Evolutionary conservation across 2,888 invertebrate species (phyloP), one percentile per base, ranked within the genome.

Genomic region (Erynnis tages): DNA sequence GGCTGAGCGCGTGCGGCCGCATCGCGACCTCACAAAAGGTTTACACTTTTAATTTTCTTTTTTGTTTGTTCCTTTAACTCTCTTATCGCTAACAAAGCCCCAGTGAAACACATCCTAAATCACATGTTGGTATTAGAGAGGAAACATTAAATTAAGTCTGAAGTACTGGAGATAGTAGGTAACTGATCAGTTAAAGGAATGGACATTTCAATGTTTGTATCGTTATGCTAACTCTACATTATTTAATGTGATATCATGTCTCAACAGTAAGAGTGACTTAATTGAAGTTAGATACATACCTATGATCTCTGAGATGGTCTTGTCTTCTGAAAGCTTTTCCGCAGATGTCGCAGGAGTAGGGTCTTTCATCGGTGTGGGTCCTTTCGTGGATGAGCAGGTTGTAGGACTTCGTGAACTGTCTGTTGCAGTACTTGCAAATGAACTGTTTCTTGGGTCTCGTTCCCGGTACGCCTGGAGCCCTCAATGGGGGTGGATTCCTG

Each of bases 371-470:
- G 27, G 98, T 98, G 80, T 98, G 98, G 1, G 98, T 99, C 70
- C 98, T 92, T 79, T 98, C 98, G 81, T 99, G 98, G 66, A 99
- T 99, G 69, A 98, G 92, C 66, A 99, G 91, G 82, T 99, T 99
- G 91, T 99, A 99, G 41, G 97, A 97, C 83, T 99, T 99, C 60
- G 98, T 98, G 88, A 99, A 99, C 76, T 98, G 97, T 27, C 98
- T 93, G 76, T 96, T 95, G 90, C 99, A 99, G 86, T 95, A 98
- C 87, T 97, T 97, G 92, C 98, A 99, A 73, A 99, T 98, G 88
- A 98, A 98, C 86, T 98, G 94, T 65, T 94, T 94, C 79, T 94
- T 94, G 38, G 94, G 94, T 58, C 94, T 89, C 23, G 87, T 90
- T 64, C 92, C 91, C 41, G 90, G 91, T 2, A 84, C 87, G 41